Percentiles rank a stretch among this genome's conserved stretches.
These are phyloP conservation scores for Vireo griseus DNA, from an alignment of 2,797 vertebrate species.

Conservation along the genomic window DNA sequence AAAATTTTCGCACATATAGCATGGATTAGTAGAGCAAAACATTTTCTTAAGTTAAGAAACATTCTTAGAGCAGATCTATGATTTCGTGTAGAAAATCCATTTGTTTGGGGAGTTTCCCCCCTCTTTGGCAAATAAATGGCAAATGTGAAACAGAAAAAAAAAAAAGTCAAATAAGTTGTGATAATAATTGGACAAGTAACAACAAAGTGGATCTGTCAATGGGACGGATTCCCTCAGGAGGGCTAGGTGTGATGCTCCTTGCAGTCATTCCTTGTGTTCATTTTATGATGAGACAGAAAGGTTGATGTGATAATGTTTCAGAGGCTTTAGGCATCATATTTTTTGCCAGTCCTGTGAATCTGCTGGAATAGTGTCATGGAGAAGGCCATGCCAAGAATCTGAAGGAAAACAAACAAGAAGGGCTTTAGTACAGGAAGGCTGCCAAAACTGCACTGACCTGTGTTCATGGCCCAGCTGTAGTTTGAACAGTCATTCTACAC, in stretches of 20 bases:
- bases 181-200: slow-evolving; percentile 41
- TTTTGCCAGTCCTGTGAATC: slow-evolving; percentile 96
- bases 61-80: slow-evolving; percentile 57
- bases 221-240: slow-evolving; percentile 35
- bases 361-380: slow-evolving; percentile 98
- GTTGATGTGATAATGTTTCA: slow-evolving; percentile 18
- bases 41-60: slow-evolving; percentile 64
- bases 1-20: background rate
- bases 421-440: background rate
- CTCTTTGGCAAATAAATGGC: slow-evolving; percentile 81
- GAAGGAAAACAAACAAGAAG: slow-evolving; percentile 58
- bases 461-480: background rate
- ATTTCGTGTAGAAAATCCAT: slow-evolving; percentile 48
- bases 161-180: slow-evolving; percentile 61
- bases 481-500: background rate
- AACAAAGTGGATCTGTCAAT: background rate
- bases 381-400: slow-evolving; percentile 98
- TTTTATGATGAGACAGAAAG: slow-evolving; percentile 39
- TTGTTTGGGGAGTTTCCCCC: slow-evolving; percentile 26
- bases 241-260: slow-evolving; percentile 18
- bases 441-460: background rate
- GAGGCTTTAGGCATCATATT: slow-evolving; percentile 88
- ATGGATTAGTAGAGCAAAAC: slow-evolving; percentile 54
- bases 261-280: background rate
- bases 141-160: slow-evolving; percentile 53